Evolutionary conservation across 1,140 invertebrate genomes (phyloP).

Genomic region (Leucophenga varia): DNA sequence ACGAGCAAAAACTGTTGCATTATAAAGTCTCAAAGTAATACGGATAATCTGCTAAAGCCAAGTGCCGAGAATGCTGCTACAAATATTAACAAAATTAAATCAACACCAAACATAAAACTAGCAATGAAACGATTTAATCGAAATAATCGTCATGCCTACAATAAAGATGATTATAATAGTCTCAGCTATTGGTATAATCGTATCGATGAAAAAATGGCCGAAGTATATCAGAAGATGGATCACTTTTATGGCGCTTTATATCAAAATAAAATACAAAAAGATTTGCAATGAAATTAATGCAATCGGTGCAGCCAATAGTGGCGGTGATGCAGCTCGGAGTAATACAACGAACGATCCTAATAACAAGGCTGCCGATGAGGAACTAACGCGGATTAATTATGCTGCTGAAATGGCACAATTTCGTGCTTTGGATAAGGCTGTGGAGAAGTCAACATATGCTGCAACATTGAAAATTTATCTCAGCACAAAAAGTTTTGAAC

Average conservation of each 20-base stretch:
- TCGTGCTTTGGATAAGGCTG: constrained; percentile 21
- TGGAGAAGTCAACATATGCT: constrained; percentile 15
- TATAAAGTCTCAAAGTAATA: no score
- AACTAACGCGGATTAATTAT: constrained; percentile 6
- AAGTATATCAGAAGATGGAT: constrained; percentile 28
- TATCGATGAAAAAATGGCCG: constrained; percentile 27
- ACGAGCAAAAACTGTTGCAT: no score
- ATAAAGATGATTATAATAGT: constrained; percentile 22
- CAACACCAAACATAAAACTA: no score
- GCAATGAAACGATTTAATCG: no score
- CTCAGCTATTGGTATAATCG: constrained; percentile 32
- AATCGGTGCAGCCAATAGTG: constrained; percentile 10
- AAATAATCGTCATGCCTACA: no score
- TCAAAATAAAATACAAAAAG: constrained; percentile 11
- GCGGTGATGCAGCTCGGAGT: constrained; percentile 9
- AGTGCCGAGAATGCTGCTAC: no score
- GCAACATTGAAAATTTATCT: constrained; percentile 27
- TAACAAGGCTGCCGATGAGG: neutral
- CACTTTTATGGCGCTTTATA: constrained; percentile 25
- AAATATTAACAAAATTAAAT: no score
- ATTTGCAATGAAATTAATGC: constrained; percentile 22
- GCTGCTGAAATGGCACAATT: constrained; percentile 15
- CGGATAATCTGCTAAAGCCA: no score
- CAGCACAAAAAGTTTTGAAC: constrained; percentile 32
- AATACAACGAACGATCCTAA: constrained; percentile 1